These are phyloP conservation scores for Chionomys nivalis DNA, from an alignment of 2,113 vertebrate genomes.

Conservation along the genomic window DNA sequence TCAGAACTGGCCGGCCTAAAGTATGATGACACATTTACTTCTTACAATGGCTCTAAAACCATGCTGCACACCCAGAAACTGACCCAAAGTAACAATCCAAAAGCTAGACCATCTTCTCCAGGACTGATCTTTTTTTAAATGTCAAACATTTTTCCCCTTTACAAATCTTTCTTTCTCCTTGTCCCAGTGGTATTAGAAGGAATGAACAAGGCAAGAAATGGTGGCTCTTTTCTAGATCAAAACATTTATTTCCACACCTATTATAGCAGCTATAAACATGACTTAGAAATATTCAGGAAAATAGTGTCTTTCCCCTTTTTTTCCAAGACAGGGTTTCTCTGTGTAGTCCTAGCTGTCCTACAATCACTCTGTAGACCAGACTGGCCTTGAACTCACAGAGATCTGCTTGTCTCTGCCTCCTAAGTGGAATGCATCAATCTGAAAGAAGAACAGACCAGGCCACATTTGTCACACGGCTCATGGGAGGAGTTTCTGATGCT, in stretches of 20 bases:
- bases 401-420: neutral
- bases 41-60: neutral
- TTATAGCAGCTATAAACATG: slow-evolving; percentile 16
- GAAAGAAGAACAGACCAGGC: slow-evolving; percentile 87
- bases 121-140: slow-evolving; percentile 36
- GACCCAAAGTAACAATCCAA: neutral
- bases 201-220: neutral
- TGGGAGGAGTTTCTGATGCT: slow-evolving; percentile 83
- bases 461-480: slow-evolving; percentile 82
- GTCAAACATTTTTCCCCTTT: slow-evolving; percentile 1
- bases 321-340: neutral
- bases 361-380: neutral
- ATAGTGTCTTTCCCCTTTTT: neutral
- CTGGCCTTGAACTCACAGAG: neutral
- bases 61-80: neutral
- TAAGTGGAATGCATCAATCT: slow-evolving; percentile 48
- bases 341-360: neutral
- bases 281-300: neutral
- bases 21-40: neutral
- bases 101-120: slow-evolving; percentile 1
- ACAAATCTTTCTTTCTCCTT: slow-evolving; percentile 12
- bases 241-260: slow-evolving; percentile 30
- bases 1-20: neutral
- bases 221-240: slow-evolving; percentile 1
- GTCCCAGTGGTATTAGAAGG: neutral